Evolutionary conservation across 2,797 vertebrate species (phyloP), one percentile per base, ranked within the genome.

Genomic region (Oreochromis grahami): DNA sequence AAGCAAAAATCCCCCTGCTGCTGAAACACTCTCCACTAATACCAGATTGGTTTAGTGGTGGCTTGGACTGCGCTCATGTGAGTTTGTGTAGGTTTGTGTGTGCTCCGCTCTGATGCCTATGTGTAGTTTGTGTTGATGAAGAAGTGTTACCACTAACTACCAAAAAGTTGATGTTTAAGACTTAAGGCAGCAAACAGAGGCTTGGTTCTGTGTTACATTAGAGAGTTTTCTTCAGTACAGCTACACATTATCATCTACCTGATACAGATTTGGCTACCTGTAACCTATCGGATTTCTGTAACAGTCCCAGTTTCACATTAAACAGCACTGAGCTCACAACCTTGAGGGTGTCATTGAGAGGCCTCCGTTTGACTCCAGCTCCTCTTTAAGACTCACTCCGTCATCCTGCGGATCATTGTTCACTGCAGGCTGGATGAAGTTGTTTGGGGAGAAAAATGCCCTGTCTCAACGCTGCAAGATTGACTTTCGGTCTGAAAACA

Each of bases 291-390:
- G 36, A 83, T 77, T 41, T 58, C 56, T 56, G 38, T 80, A 82
- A 70, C 53, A 41, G 77, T 74, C 80, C 45, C 60, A 7, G 82
- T 93, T 94, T 88, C 78, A 84, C 84, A 91, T 92, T 87, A 92
- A 94, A 91, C 87, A 77, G 85, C 87, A 58, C 26, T 13, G 80
- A 84, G 89, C 89, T 88, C 82, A 36, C 93, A 93, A 94, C 94
- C 94, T 96, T 94, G 92, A 93, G 86, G 80, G 84, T 93, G 95
- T 95, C 94, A 94, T 94, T 95, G 93, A 91, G 84, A 93, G 88
- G 90, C 89, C 91, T 89, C 82, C 34, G 84, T 89, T 84, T 91
- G 92, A 93, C 92, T 93, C 89, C 77, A 68, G 86, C 51, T 19
- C 38, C 88, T 88, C 84, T 93, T 94, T 91, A 91, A 94, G 89